phyloP scores from a whole-genome alignment of 2,113 vertebrate genomes.

The Mesoclemmys tuberculata region DNA sequence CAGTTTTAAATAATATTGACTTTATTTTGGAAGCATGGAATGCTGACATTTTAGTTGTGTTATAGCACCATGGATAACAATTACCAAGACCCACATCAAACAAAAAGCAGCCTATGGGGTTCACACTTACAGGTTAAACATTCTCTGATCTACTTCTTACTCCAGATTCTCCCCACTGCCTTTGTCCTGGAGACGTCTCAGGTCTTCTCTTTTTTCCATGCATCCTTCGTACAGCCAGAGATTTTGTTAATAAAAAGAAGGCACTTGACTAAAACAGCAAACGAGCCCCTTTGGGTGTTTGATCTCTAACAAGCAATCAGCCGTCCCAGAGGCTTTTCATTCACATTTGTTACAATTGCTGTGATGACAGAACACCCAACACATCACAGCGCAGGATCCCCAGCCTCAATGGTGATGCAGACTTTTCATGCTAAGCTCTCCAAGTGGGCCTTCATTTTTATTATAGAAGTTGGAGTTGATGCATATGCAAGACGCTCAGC shows the following conservation, averaged over 20 bases:
- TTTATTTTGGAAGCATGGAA: background rate
- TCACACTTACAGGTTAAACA: background rate
- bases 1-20: background rate
- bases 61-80: background rate
- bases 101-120: background rate
- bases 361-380: background rate
- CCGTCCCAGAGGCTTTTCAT: background rate
- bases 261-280: background rate
- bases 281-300: background rate
- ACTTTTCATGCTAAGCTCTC: background rate
- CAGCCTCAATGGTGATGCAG: background rate
- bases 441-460: background rate
- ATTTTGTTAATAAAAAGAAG: background rate
- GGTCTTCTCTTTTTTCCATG: background rate
- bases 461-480: background rate
- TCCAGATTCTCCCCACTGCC: background rate
- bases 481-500: background rate
- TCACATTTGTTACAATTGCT: background rate
- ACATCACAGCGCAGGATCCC: background rate
- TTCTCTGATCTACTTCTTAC: background rate
- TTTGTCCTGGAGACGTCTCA: background rate
- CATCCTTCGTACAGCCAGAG: background rate
- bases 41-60: background rate
- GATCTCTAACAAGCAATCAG: background rate
- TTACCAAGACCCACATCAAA: background rate